A percentile compares a stretch with the other conserved stretches of the same genome.
These are phyloP conservation scores for Drosophila serrata DNA, from an alignment of 1,140 invertebrate genomes.

Conservation along the genomic window DNA sequence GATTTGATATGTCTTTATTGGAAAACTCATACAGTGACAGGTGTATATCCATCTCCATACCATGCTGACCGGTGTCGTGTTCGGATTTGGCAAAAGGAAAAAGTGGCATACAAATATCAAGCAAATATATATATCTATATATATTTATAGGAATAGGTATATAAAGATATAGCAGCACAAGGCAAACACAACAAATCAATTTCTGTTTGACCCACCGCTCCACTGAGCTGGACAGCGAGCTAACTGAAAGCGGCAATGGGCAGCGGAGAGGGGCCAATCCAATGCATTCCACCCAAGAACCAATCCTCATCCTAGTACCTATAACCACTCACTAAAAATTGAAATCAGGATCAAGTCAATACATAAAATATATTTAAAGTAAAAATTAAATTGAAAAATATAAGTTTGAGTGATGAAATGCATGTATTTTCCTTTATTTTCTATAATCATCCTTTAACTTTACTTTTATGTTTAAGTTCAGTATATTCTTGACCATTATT, in stretches of 20 bases:
- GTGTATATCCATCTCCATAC: not conserved
- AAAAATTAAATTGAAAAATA: not conserved
- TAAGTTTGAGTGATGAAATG: not conserved
- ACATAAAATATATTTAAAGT: not conserved
- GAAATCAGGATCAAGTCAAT: not conserved
- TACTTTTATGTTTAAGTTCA: not conserved
- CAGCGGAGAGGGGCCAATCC: conserved; percentile 17
- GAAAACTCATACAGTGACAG: conserved; percentile 23
- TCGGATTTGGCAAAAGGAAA: conserved; percentile 3
- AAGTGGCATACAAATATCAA: conserved; percentile 16
- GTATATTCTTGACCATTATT: not conserved
- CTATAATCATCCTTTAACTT: not conserved
- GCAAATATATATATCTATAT: conserved; percentile 10
- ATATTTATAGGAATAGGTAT: not conserved
- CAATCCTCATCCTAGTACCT: not conserved
- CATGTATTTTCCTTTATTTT: too few species aligned
- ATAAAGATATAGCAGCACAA: conserved; percentile 33
- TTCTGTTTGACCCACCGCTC: conserved; percentile 76
- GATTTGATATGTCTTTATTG: conserved; percentile 14
- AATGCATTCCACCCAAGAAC: conserved; percentile 8
- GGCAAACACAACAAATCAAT: conserved; percentile 69
- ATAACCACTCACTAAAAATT: not conserved
- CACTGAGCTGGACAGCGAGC: conserved; percentile 65
- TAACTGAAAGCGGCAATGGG: conserved; percentile 53
- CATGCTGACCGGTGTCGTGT: conserved; percentile 16